A percentile compares a stretch with the other conserved stretches of the same genome.
Conservation (phyloP, 2,113 vertebrate species). For the Gymnocephalus cernua region DNA sequence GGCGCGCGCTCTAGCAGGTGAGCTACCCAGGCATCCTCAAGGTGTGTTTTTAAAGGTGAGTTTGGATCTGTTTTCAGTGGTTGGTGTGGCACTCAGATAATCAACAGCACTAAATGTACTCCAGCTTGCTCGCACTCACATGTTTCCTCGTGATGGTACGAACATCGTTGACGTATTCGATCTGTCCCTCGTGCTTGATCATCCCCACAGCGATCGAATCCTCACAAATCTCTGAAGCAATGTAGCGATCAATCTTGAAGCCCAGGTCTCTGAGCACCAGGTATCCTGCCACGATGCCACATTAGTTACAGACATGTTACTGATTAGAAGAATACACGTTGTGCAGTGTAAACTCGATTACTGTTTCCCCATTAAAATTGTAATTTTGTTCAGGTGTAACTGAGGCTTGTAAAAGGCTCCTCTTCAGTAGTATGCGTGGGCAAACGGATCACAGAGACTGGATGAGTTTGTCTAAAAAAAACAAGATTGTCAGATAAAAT, state of each 20-base stretch:
- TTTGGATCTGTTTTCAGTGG: neutral
- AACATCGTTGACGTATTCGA: slow-evolving; percentile 91
- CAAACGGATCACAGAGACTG: neutral
- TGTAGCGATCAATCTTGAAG: slow-evolving; percentile 92
- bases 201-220: slow-evolving; percentile 90
- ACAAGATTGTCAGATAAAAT: neutral
- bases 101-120: neutral
- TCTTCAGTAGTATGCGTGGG: neutral
- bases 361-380: neutral
- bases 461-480: neutral
- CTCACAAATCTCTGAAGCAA: slow-evolving; percentile 93
- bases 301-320: neutral
- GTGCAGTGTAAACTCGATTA: neutral
- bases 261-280: slow-evolving; percentile 93
- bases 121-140: slow-evolving; percentile 75
- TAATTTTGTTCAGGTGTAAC: neutral
- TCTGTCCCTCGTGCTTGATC: slow-evolving; percentile 90
- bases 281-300: slow-evolving; percentile 84
- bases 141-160: slow-evolving; percentile 93
- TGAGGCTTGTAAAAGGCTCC: neutral
- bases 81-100: neutral
- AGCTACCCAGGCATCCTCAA: too few species aligned
- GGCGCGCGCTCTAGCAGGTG: too few species aligned
- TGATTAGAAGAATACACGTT: neutral
- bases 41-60: too few species aligned